phyloP scores from a whole-genome alignment of 2,797 vertebrate species.

The Aeoliscus strigatus region DNA sequence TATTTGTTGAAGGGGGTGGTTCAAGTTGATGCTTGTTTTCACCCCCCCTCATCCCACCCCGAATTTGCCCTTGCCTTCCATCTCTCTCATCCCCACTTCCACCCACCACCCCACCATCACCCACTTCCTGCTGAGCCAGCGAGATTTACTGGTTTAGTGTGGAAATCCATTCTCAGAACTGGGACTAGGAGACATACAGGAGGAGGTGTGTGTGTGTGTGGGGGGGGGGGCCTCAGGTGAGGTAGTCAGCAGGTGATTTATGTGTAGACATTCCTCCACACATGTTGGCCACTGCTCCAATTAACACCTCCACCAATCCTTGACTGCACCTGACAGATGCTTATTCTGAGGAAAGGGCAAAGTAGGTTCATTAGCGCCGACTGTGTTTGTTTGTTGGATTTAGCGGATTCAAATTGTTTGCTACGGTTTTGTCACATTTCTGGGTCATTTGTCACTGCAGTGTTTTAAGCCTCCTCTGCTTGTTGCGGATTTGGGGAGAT shows the following conservation, averaged over 20 bases:
- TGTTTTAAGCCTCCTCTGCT: slow-evolving; percentile 12
- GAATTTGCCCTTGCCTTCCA: slow-evolving; percentile 42
- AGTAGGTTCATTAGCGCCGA: slow-evolving; percentile 29
- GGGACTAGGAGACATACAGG: too few species aligned
- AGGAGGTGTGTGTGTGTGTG: too few species aligned
- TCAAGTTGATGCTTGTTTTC: slow-evolving; percentile 36
- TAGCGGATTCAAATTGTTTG: slow-evolving; percentile 26
- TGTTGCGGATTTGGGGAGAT: slow-evolving; percentile 9
- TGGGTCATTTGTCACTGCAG: slow-evolving; percentile 36
- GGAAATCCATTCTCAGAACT: slow-evolving; percentile 35
- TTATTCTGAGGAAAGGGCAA: slow-evolving; percentile 16
- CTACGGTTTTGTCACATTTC: slow-evolving; percentile 17
- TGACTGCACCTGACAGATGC: slow-evolving; percentile 34
- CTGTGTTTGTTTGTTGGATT: slow-evolving; percentile 36
- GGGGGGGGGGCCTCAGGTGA: neutral
- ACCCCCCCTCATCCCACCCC: slow-evolving; percentile 4
- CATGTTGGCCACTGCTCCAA: slow-evolving; percentile 43
- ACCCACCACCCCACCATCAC: neutral
- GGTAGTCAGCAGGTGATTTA: slow-evolving; percentile 40
- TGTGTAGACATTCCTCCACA: slow-evolving; percentile 47
- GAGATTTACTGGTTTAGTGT: slow-evolving; percentile 42
- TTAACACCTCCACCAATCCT: slow-evolving; percentile 52
- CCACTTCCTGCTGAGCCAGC: slow-evolving; percentile 53
- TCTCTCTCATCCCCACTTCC: slow-evolving; percentile 25
- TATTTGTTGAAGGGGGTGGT: slow-evolving; percentile 11